A percentile compares a stretch with the other conserved stretches of the same genome.
Evolutionary conservation across 2,888 invertebrate species (phyloP).

Genomic region (Standfussiana lucernea): DNA sequence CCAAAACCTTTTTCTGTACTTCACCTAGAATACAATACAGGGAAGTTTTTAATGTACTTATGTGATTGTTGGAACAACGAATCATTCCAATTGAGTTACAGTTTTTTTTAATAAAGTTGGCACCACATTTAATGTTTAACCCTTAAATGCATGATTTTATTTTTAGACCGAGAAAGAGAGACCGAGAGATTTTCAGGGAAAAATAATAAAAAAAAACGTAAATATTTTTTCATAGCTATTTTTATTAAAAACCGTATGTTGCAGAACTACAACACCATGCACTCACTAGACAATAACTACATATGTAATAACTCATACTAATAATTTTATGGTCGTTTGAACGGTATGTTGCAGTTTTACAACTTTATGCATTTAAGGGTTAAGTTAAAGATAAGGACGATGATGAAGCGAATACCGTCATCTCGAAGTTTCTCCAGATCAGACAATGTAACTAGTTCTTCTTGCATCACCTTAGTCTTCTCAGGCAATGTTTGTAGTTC

Average conservation of each 20-base stretch:
- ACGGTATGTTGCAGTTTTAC: too few relatives aligned
- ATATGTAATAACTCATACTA: too few relatives aligned
- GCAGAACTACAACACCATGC: too few relatives aligned
- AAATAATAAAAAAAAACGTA: too few relatives aligned
- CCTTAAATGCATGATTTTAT: too few relatives aligned
- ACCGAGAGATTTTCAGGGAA: too few relatives aligned
- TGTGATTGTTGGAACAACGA: background rate
- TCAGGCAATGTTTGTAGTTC: constrained; percentile 93
- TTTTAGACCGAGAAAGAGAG: too few relatives aligned
- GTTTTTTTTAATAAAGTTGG: background rate
- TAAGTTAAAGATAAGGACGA: background rate
- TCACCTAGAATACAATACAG: constrained; percentile 77
- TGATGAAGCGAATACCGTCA: constrained; percentile 78
- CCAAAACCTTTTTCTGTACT: constrained; percentile 89
- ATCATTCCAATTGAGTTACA: background rate
- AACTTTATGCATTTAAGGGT: too few relatives aligned
- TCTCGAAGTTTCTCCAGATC: constrained; percentile 91
- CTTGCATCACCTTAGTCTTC: constrained; percentile 92
- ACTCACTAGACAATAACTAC: too few relatives aligned
- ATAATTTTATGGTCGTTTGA: too few relatives aligned
- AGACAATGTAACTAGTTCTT: constrained; percentile 91
- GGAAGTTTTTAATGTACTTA: background rate
- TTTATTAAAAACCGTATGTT: too few relatives aligned
- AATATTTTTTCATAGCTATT: too few relatives aligned
- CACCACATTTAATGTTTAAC: background rate